Percentiles rank a stretch among this genome's conserved stretches.
Evolutionary conservation across 2,113 vertebrate genomes (phyloP).

Genomic region (Carollia perspicillata): DNA sequence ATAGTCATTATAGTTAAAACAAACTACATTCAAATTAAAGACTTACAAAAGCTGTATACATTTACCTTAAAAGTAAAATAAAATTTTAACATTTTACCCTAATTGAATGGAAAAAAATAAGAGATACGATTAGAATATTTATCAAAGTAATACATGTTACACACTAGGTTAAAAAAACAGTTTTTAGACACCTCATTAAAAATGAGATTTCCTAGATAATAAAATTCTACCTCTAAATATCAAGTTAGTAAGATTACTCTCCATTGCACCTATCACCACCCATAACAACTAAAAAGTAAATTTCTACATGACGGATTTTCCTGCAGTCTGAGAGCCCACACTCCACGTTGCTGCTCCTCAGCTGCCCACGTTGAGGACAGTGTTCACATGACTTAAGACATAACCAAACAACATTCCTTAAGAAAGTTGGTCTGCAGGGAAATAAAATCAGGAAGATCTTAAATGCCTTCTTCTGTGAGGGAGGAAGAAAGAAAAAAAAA

Average conservation of each 20-base stretch:
- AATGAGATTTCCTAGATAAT: not conserved
- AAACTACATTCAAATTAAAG: constrained; percentile 22
- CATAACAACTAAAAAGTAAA: not conserved
- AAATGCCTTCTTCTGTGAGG: not conserved
- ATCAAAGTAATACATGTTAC: not conserved
- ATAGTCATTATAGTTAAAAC: not conserved
- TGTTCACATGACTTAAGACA: not conserved
- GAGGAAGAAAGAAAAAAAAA: not conserved
- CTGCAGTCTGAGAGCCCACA: not conserved
- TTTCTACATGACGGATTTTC: not conserved
- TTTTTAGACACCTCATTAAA: constrained; percentile 7
- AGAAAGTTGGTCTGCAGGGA: not conserved
- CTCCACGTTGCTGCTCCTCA: not conserved
- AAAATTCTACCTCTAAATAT: constrained; percentile 14
- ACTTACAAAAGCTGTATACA: not conserved
- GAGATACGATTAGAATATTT: not conserved
- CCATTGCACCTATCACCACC: not conserved
- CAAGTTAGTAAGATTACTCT: constrained; percentile 24
- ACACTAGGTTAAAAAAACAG: not conserved
- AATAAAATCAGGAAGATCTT: constrained; percentile 3
- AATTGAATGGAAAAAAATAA: constrained; percentile 18
- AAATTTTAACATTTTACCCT: not conserved
- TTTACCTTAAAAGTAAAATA: constrained; percentile 43
- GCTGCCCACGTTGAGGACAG: not conserved
- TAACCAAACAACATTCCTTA: constrained; percentile 14